Percentiles rank a stretch among this genome's conserved stretches.
Evolutionary conservation across 1,140 invertebrate species (phyloP).

Genomic region (Gyrodactylus salaris): DNA sequence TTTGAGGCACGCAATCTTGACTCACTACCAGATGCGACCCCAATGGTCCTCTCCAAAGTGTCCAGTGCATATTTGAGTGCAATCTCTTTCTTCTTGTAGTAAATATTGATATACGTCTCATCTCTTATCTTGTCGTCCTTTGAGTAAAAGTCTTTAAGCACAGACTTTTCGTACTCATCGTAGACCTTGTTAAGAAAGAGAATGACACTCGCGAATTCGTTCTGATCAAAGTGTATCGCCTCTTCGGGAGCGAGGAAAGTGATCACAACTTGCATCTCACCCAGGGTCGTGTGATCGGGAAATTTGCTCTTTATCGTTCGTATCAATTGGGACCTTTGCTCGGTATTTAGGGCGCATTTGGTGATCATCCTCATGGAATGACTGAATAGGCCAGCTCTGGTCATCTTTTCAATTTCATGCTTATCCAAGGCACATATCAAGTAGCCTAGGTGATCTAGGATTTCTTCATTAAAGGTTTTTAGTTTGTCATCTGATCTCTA

Average conservation of each 20-base stretch:
- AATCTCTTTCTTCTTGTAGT: background rate
- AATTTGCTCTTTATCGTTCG: background rate
- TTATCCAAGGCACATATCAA: background rate
- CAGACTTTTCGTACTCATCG: background rate
- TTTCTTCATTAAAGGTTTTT: background rate
- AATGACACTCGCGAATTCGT: background rate
- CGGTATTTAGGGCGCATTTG: background rate
- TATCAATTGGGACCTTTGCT: background rate
- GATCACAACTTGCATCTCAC: background rate
- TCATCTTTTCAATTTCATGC: background rate
- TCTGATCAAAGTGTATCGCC: background rate
- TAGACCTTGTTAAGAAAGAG: background rate
- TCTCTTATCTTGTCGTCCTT: background rate
- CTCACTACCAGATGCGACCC: background rate
- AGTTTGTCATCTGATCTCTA: no score
- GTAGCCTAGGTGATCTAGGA: background rate
- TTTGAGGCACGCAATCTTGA: no score
- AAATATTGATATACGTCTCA: background rate
- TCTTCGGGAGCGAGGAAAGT: background rate
- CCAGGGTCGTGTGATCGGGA: background rate
- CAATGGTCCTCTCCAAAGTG: background rate
- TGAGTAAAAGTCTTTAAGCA: background rate
- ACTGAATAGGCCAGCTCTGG: background rate
- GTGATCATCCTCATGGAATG: background rate
- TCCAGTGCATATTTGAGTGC: background rate